Base-by-base conservation (phyloP, 1,140 invertebrate species). In the Patella vulgata region DNA sequence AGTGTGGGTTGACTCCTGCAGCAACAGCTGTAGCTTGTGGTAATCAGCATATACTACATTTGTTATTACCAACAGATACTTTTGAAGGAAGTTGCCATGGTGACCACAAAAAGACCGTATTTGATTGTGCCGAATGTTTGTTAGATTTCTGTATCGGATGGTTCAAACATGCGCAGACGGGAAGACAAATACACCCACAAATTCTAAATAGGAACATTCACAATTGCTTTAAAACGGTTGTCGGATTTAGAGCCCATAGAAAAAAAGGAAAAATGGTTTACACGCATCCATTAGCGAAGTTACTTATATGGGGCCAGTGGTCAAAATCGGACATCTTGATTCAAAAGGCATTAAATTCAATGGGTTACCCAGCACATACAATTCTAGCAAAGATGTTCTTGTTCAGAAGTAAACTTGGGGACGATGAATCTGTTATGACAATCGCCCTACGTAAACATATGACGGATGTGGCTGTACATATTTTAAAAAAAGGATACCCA, bases 141-240 rank as follows among this genome's bases (percentile, higher is more conserved):
- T 47, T 51, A 2, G 47, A 60, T 39, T 51, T n/a, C 33, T 60
- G 58, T 21, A 48, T 60, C n/a, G 58, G 58, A 14, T 60, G 58
- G 58, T 60, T 47, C 19, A 51, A 52, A 28, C 11, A 17, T 21
- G 50, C 25, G 25, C 48, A 40, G 36, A 8, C 33, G n/a, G 36
- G 47, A 17, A 19, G 28, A 25, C 14, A 3, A 21, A 3, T 40
- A 9, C 2, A 3, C 6, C 42, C 42, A 14, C 42, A 36, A n/a
- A 21, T 36, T 4, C 42, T 42, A 42, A 47, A 36, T n/a, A 30
- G 58, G 33, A 60, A 60, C 48, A 51, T 60, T 21, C 51, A 51
- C 58, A 25, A 51, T 25, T 31, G 58, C 2, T 36, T 51, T n/a
- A 46, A 47, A 19, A 51, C 58, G 27, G 47, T 42, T 25, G 28